Percentiles rank a stretch among this genome's conserved stretches.
Evolutionary conservation across 53 echinoderm and acorn worm species (phyloP).

Genomic region (Hippasteria phrygiana): DNA sequence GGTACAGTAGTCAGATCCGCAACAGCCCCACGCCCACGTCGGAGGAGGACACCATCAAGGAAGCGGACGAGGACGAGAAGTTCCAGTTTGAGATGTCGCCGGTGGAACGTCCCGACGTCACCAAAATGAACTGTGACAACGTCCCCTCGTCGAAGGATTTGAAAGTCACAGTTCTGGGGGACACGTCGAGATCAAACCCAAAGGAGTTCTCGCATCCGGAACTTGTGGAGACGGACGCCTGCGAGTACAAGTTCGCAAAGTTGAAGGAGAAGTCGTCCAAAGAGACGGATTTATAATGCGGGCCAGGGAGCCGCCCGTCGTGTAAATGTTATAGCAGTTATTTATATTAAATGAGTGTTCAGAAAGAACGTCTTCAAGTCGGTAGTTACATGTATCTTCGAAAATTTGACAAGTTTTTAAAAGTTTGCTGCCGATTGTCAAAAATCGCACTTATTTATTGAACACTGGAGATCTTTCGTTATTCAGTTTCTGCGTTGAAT

Average conservation of each 20-base stretch:
- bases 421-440: background rate
- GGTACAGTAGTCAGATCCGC: conserved; percentile 91
- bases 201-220: conserved; percentile 44
- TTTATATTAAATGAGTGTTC: conserved; percentile 9
- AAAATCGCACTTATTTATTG: background rate
- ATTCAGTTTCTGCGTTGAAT: background rate
- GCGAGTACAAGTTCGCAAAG: conserved; percentile 70
- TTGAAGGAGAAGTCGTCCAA: conserved; percentile 65
- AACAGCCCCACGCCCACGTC: conserved; percentile 87
- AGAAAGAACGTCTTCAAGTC: conserved; percentile 6
- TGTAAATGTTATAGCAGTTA: conserved; percentile 43
- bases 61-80: conserved; percentile 66
- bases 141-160: background rate
- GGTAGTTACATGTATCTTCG: background rate
- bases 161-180: background rate
- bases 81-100: conserved; percentile 77
- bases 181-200: conserved; percentile 14
- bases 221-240: conserved; percentile 36
- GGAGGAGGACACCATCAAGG: conserved; percentile 64
- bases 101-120: conserved; percentile 64
- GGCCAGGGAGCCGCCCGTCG: background rate
- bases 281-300: conserved; percentile 73
- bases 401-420: background rate
- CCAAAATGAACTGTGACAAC: conserved; percentile 28
- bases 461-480: background rate